These are phyloP conservation scores for Drosophila melanogaster DNA, from an alignment of 1,140 invertebrate species.

Conservation along the genomic window DNA sequence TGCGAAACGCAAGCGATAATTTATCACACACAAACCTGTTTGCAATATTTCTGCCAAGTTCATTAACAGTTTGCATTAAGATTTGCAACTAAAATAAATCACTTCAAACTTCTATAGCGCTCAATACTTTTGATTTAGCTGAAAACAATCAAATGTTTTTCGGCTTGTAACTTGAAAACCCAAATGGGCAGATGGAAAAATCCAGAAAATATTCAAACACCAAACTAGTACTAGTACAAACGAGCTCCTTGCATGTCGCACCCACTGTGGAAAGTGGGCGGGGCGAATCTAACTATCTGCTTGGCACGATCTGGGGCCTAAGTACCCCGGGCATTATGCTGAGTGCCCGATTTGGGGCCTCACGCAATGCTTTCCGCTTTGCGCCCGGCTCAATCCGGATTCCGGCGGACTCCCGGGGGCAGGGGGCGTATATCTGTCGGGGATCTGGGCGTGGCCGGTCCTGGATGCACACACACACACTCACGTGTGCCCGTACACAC, in stretches of 20 bases:
- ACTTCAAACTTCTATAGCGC: neutral
- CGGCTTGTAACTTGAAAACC: too few species aligned
- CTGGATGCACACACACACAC: slow-evolving; percentile 25
- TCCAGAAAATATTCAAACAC: neutral
- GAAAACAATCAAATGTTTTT: too few species aligned
- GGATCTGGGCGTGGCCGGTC: slow-evolving; percentile 37
- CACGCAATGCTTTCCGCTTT: slow-evolving; percentile 48
- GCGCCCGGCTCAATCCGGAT: slow-evolving; percentile 44
- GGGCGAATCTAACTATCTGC: slow-evolving; percentile 18
- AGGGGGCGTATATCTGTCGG: slow-evolving; percentile 19
- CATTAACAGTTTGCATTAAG: slow-evolving; percentile 33
- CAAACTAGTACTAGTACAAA: slow-evolving; percentile 8
- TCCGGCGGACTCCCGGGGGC: slow-evolving; percentile 22
- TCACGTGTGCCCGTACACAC: slow-evolving; percentile 31
- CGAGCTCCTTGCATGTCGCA: slow-evolving; percentile 31
- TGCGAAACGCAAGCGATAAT: neutral
- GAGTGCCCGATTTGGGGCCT: slow-evolving; percentile 29
- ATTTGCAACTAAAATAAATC: slow-evolving; percentile 7
- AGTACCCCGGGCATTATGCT: slow-evolving; percentile 40
- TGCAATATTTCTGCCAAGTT: slow-evolving; percentile 24
- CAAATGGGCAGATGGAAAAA: too few species aligned
- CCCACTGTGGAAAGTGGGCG: slow-evolving; percentile 7
- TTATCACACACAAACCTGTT: slow-evolving; percentile 24
- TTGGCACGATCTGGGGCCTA: slow-evolving; percentile 38
- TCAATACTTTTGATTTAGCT: neutral